Percentiles rank a stretch among this genome's conserved stretches.
These are phyloP conservation scores for Aulostomus chinensis DNA, from an alignment of 2,797 vertebrate species.

Conservation along the genomic window DNA sequence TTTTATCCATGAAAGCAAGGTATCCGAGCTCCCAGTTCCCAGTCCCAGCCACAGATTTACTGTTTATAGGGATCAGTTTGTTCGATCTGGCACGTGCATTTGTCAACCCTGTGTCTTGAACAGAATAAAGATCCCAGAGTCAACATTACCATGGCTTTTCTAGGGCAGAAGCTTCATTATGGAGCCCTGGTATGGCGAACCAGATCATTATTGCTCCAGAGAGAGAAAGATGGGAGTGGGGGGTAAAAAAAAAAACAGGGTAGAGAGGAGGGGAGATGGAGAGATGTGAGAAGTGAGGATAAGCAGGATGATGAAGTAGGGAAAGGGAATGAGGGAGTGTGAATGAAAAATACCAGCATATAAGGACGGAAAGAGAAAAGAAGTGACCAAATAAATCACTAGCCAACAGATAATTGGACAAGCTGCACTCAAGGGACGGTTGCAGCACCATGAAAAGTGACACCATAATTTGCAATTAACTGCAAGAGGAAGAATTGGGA, in stretches of 20 bases:
- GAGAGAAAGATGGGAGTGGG: too few relatives aligned
- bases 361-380: slow-evolving; percentile 43
- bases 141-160: slow-evolving; percentile 67
- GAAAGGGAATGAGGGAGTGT: slow-evolving; percentile 27
- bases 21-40: too few relatives aligned
- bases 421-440: slow-evolving; percentile 37
- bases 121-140: slow-evolving; percentile 59
- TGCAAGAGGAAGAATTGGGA: slow-evolving; percentile 48
- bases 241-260: too few relatives aligned
- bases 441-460: slow-evolving; percentile 59
- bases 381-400: slow-evolving; percentile 65
- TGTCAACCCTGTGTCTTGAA: slow-evolving; percentile 49
- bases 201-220: slow-evolving; percentile 54
- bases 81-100: too few relatives aligned
- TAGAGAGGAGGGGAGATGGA: slow-evolving; percentile 43
- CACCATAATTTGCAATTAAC: slow-evolving; percentile 74
- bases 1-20: too few relatives aligned
- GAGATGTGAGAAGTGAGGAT: slow-evolving; percentile 39
- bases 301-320: slow-evolving; percentile 49
- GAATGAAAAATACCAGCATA: slow-evolving; percentile 46
- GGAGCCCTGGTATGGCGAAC: slow-evolving; percentile 41
- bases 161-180: slow-evolving; percentile 63
- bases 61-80: too few relatives aligned
- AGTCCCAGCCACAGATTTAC: too few relatives aligned
- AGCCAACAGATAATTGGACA: slow-evolving; percentile 8